These are phyloP conservation scores for Pandemis heparana DNA, from an alignment of 2,888 invertebrate species.

Conservation along the genomic window DNA sequence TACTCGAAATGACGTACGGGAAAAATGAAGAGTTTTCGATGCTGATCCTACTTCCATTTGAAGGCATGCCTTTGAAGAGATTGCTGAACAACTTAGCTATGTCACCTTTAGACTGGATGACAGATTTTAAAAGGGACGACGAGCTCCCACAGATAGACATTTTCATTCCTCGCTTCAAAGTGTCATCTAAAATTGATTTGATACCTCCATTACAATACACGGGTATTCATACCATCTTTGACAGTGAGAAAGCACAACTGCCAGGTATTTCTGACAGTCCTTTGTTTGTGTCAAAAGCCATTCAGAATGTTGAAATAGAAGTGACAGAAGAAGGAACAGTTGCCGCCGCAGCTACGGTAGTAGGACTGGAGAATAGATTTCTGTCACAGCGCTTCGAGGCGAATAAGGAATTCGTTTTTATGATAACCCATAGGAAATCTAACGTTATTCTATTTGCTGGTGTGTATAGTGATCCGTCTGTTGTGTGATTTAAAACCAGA, in stretches of 20 bases:
- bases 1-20: conserved; percentile 90
- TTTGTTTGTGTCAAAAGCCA: conserved; percentile 85
- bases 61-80: conserved; percentile 78
- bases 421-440: conserved; percentile 87
- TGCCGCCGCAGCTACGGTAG: conserved; percentile 87
- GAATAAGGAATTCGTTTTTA: conserved; percentile 88
- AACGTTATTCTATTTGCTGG: conserved; percentile 88
- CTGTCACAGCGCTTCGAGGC: conserved; percentile 85
- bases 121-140: conserved; percentile 74
- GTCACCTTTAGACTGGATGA: conserved; percentile 80
- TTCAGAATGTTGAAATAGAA: conserved; percentile 90
- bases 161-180: conserved; percentile 86
- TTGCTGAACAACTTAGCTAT: conserved; percentile 81
- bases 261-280: conserved; percentile 85
- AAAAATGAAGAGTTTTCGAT: conserved; percentile 86
- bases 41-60: conserved; percentile 87
- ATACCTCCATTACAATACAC: conserved; percentile 81
- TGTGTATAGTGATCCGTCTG: conserved; percentile 71
- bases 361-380: conserved; percentile 76
- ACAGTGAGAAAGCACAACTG: conserved; percentile 83
- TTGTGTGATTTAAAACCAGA: conserved; percentile 50
- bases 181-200: conserved; percentile 76
- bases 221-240: conserved; percentile 89
- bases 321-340: conserved; percentile 91
- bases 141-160: conserved; percentile 83